Evolutionary conservation across 2,888 invertebrate genomes (phyloP).

Genomic region (Flexamia atlantica): DNA sequence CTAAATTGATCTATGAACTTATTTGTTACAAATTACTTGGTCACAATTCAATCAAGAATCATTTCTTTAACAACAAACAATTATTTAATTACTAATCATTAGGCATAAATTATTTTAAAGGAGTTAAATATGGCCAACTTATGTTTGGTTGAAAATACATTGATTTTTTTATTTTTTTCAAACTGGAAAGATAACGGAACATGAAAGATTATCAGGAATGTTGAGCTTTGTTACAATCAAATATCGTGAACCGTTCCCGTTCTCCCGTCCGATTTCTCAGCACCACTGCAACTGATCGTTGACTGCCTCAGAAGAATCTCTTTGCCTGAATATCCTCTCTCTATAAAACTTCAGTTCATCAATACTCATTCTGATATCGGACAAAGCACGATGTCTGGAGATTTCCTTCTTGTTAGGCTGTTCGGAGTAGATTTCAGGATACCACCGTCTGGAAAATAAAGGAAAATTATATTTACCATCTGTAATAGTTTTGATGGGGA

Average conservation of each 20-base stretch:
- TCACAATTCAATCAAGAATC: too few relatives aligned
- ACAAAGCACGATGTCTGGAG: conserved; percentile 84
- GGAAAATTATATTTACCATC: too few relatives aligned
- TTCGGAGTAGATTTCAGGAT: conserved; percentile 75
- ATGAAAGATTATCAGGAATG: not conserved
- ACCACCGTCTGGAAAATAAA: conserved; percentile 82
- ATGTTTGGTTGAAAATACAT: too few relatives aligned
- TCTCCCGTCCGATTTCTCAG: not conserved
- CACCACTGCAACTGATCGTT: conserved; percentile 22
- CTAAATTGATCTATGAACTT: too few relatives aligned
- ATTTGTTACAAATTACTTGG: too few relatives aligned
- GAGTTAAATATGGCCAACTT: too few relatives aligned
- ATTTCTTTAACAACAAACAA: too few relatives aligned
- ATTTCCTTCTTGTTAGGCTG: conserved; percentile 80
- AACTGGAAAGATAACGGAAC: not conserved
- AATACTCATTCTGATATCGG: conserved; percentile 93
- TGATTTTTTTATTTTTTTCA: too few relatives aligned
- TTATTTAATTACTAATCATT: too few relatives aligned
- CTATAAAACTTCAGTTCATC: conserved; percentile 90
- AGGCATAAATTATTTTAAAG: too few relatives aligned
- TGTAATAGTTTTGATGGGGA: too few relatives aligned
- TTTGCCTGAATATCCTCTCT: conserved; percentile 77
- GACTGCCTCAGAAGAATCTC: conserved; percentile 1
- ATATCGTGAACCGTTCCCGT: not conserved
- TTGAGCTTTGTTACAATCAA: not conserved